Percentiles rank a stretch among this genome's conserved stretches.
Conservation (phyloP, 2,797 vertebrate species). For the Coilia nasus region DNA sequence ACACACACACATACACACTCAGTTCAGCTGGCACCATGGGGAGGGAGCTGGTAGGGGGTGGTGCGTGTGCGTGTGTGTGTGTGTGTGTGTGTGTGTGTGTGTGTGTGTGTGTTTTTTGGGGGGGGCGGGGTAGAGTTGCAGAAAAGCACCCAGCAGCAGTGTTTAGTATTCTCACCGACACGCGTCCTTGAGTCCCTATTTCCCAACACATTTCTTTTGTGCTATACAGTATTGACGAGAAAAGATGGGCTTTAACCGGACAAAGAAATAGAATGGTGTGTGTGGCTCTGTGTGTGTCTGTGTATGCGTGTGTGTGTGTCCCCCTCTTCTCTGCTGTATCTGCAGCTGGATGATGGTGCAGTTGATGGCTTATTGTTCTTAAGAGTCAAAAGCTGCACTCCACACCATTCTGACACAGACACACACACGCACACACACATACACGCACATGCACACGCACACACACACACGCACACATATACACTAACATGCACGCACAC, state of each 20-base stretch:
- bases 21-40: conserved; percentile 68
- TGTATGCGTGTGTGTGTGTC: neutral
- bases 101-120: neutral
- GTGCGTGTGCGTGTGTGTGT: too few relatives aligned
- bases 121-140: neutral
- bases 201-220: conserved; percentile 52
- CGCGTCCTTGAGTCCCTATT: conserved; percentile 70
- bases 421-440: neutral
- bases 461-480: neutral
- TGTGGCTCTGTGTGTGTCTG: neutral
- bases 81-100: too few relatives aligned
- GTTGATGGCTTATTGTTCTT: neutral
- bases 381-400: neutral
- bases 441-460: neutral
- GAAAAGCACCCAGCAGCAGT: conserved; percentile 54
- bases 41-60: neutral
- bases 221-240: conserved; percentile 51
- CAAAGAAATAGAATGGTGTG: neutral
- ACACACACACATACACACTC: conserved; percentile 67
- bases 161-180: conserved; percentile 76
- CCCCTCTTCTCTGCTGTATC: neutral
- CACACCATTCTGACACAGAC: neutral
- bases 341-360: neutral
- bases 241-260: conserved; percentile 49
- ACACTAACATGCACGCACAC: neutral